Evolutionary conservation across 1,140 invertebrate genomes (phyloP).

Genomic region (Cydia pomonella): DNA sequence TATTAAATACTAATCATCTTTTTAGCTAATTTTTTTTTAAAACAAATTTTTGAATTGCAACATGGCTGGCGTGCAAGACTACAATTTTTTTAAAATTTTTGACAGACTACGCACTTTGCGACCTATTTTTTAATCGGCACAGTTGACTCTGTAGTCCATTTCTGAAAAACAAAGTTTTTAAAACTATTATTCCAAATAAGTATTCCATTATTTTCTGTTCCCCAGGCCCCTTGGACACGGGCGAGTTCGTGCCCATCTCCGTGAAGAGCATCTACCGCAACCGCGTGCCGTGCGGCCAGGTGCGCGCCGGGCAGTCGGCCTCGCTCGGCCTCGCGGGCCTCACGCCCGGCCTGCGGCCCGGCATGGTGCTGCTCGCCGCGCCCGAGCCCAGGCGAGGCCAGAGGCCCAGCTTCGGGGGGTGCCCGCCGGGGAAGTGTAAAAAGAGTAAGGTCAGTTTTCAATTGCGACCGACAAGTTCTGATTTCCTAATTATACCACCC

Average conservation of each 20-base stretch:
- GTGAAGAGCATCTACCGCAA: constrained; percentile 95
- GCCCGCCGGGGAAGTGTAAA: constrained; percentile 30
- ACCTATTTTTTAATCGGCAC: too few relatives aligned
- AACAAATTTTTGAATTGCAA: too few relatives aligned
- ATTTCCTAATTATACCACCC: too few relatives aligned
- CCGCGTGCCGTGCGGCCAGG: constrained; percentile 92
- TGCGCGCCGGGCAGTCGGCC: constrained; percentile 94
- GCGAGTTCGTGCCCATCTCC: constrained; percentile 88
- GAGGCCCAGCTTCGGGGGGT: constrained; percentile 33
- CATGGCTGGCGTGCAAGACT: too few relatives aligned
- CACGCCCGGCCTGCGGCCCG: constrained; percentile 86
- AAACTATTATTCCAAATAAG: too few relatives aligned
- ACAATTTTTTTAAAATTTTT: too few relatives aligned
- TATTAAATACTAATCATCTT: too few relatives aligned
- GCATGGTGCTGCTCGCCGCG: constrained; percentile 88
- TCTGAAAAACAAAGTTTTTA: too few relatives aligned
- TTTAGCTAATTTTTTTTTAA: too few relatives aligned
- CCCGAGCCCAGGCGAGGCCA: constrained; percentile 37
- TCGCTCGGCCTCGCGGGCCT: constrained; percentile 88
- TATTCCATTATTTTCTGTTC: neutral
- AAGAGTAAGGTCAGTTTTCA: constrained; percentile 35
- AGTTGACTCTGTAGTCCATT: too few relatives aligned
- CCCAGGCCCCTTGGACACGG: constrained; percentile 91
- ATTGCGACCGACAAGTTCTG: constrained; percentile 29
- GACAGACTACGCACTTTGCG: too few relatives aligned